These are phyloP conservation scores for Bos taurus DNA, from an alignment of 2,113 vertebrate species.

Conservation along the genomic window ARS-UCD2.0 NC_037357.1:15231501-15232000, in stretches of 20 bases:
- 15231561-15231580: constrained; percentile 7
- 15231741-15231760: neutral
- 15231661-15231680: constrained; percentile 36
- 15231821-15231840: neutral
- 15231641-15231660: constrained; percentile 35
- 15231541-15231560: neutral
- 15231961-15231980: neutral
- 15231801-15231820: constrained; percentile 29
- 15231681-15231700: constrained; percentile 53
- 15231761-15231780: constrained; percentile 16
- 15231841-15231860: neutral
- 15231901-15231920: constrained; percentile 14
- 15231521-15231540: constrained; percentile 32
- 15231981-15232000: neutral
- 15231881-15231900: neutral
- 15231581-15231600: constrained; percentile 3
- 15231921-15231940: neutral
- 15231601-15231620: neutral
- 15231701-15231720: constrained; percentile 16
- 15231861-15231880: constrained; percentile 9
- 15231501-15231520: constrained; percentile 21
- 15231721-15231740: constrained; percentile 11
- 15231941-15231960: neutral
- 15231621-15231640: constrained; percentile 39
- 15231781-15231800: constrained; percentile 37